Base-by-base conservation (phyloP, 2,113 vertebrate genomes). In the Pogonocichla stellata region DNA sequence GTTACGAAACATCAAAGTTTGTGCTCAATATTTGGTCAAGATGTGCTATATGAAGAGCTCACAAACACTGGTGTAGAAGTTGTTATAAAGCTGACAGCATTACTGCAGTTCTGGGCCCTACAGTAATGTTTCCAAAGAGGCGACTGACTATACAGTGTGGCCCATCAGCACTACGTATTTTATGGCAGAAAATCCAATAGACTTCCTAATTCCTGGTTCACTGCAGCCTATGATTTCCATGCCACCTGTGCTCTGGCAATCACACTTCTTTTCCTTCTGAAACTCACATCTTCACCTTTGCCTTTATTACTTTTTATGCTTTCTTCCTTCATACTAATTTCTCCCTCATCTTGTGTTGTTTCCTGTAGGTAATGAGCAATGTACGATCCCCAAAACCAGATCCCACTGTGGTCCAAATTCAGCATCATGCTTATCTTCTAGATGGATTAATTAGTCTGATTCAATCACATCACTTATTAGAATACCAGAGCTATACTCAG, bases 51-150 rank as follows among this genome's bases (percentile, higher is more conserved):
- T 15, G 10, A 85, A 75, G 26, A 77, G 67, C 19, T 86, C 31
- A 80, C 54, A 73, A 57, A 83, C 19, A 51, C 24, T n/a, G 48
- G 3, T 40, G 66, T 36, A 8, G 38, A 60, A 67, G 12, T 6
- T n/a, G 28, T 47, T 70, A 31, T 2, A 70, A 93, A 45, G 15
- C 17, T 10, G 5, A 13, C 40, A 40, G 31, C 0, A 0, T 28
- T 45, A 19, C 43, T 53, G 43, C 66, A 61, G 28, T 61, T 72
- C 70, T 62, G 25, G 26, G 42, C 11, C 45, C 16, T 22, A 12
- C 12, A 50, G 23, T 66, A 36, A 50, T 3, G 15, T 3, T 73
- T 33, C 12, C 29, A 45, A 64, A 36, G 65, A 54, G 12, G 14
- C 14, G 38, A 67, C 9, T 36, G 38, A 33, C 20, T 2, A 0